These are phyloP conservation scores for Pseudonaja textilis DNA, from an alignment of 2,113 vertebrate genomes.

Conservation along the genomic window DNA sequence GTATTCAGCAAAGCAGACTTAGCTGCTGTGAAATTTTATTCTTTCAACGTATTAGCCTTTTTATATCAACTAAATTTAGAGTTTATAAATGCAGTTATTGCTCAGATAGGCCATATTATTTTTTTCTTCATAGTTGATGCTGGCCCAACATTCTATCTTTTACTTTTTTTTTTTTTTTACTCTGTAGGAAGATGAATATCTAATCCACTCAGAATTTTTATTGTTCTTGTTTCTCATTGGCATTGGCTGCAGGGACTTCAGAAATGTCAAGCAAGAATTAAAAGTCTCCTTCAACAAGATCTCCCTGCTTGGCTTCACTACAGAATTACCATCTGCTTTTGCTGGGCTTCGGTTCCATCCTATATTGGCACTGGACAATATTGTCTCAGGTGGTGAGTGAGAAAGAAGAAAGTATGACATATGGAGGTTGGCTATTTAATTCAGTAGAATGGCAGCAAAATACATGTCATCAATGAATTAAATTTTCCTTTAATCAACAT, in stretches of 20 bases:
- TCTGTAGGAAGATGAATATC: not conserved
- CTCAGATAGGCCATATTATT: not conserved
- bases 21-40: not conserved
- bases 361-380: slow-evolving; percentile 53
- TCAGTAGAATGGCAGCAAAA: slow-evolving; percentile 38
- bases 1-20: not conserved
- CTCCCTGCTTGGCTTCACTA: slow-evolving; percentile 54
- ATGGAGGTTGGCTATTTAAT: slow-evolving; percentile 59
- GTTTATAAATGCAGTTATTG: not conserved
- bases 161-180: not conserved
- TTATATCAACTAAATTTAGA: not conserved
- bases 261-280: slow-evolving; percentile 35
- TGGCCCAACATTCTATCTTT: not conserved
- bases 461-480: slow-evolving; percentile 55
- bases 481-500: slow-evolving; percentile 38
- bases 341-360: slow-evolving; percentile 50
- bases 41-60: not conserved
- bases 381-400: slow-evolving; percentile 67
- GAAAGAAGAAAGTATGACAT: slow-evolving; percentile 60
- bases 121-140: not conserved
- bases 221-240: slow-evolving; percentile 1
- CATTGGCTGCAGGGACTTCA: slow-evolving; percentile 9
- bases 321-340: slow-evolving; percentile 64
- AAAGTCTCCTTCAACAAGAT: slow-evolving; percentile 12
- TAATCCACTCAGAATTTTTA: slow-evolving; percentile 5